Base-by-base conservation (phyloP, 1,140 invertebrate genomes). In the Drosophila ambigua region DNA sequence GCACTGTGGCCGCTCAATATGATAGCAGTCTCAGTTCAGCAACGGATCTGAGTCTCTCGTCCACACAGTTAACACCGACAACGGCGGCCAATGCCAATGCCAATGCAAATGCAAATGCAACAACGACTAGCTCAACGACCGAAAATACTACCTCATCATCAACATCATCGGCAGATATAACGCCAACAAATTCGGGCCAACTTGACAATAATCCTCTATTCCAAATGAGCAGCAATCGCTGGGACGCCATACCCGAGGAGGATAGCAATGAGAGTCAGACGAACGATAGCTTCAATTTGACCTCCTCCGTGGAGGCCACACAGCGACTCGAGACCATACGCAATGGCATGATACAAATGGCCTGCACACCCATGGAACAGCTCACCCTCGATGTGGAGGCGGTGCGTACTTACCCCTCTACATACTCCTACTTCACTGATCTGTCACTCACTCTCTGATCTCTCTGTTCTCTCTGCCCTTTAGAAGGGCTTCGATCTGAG, bases 401-500 rank as follows among this genome's bases (percentile, higher is more conserved):
- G 73, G 95, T 96, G 93, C 93, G 94, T 94, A 13, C 2, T 13
- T 49, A 54, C 35, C 9, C 23, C 28, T 2, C 23, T 24, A 24
- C 4, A 4, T 24, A 4, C 23, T 24, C 23, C 23, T 7, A n/a
- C 4, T 5, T 23, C 11, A 15, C 5, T 58, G 16, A 52, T 5
- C 49, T 35, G 24, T 43, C 11, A 16, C 28, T 16, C 24, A 31
- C 28, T 44, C 4, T 55, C 3, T 60, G 13, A 52, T 48, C 58
- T 23, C 24, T 55, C 3, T 60, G 13, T 57, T 48, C 58, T 23
- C 24, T 60, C 5, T 50, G 7, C 11, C 24, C 61, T 68, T 68
- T 57, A 96, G 94, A 94, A 94, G 82, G 93, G 94, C 62, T 96
- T 95, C 94, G 94, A 95, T 67, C 77, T 95, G 60, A 91, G 88